A percentile compares a stretch with the other conserved stretches of the same genome.
phyloP scores from a whole-genome alignment of 2,888 invertebrate species.

The Phortica okadai region DNA sequence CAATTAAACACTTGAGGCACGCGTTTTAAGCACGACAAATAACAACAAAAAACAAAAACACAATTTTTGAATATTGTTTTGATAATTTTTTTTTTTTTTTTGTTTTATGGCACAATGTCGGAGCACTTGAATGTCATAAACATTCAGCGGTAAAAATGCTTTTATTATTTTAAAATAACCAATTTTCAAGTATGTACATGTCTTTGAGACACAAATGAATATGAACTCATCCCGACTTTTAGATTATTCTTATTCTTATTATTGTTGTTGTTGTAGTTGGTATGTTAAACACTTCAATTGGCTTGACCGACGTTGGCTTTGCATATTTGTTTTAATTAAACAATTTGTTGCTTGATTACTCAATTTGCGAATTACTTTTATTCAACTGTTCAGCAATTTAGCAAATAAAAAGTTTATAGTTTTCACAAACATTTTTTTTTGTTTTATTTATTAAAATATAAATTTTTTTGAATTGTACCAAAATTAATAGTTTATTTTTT shows the following conservation, averaged over 20 bases:
- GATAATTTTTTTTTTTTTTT: neutral
- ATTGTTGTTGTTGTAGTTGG: neutral
- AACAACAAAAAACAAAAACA: neutral
- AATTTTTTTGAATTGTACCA: neutral
- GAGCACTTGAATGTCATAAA: conserved; percentile 24
- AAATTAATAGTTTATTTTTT: neutral
- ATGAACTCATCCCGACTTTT: neutral
- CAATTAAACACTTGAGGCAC: conserved; percentile 20
- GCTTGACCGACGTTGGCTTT: conserved; percentile 54
- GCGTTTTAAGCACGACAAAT: neutral
- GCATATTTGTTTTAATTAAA: conserved; percentile 44
- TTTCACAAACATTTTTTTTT: conserved; percentile 7
- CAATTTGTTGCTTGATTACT: conserved; percentile 43
- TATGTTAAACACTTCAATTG: conserved; percentile 45
- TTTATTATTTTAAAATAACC: conserved; percentile 5
- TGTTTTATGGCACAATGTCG: neutral
- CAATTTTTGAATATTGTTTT: neutral
- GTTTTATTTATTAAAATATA: neutral
- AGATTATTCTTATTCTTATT: neutral
- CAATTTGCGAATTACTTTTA: conserved; percentile 44
- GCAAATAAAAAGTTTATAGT: neutral
- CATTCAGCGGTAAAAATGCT: neutral
- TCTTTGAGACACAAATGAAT: neutral
- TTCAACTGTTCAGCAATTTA: conserved; percentile 27
- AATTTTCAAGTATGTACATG: neutral